Base-by-base conservation (phyloP, 2,797 vertebrate genomes). In the Lacerta agilis region DNA sequence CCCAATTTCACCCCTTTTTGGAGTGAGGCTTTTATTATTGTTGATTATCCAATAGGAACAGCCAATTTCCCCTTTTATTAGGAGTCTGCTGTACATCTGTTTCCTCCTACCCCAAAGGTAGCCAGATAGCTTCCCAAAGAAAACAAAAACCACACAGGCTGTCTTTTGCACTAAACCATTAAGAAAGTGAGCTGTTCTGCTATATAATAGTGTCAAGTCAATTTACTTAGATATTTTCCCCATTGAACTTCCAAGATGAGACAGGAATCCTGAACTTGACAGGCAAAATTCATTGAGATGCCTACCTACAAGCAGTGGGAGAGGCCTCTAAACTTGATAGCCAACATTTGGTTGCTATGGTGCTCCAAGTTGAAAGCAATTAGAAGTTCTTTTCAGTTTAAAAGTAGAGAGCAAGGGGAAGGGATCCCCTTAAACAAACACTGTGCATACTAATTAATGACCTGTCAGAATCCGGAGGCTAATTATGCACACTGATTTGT, bases 361-460 rank as follows among this genome's bases (percentile, higher is more conserved):
- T 80, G 94, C 93, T 92, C 87, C 91, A 91, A 89, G 89, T 91
- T 89, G 90, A 92, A 94, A 89, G 88, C 91, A 81, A 88, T 78
- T 88, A 75, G 4, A 88, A 93, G 25, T 33, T 88, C 86, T 84
- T 94, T 82, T 17, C 33, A 86, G 84, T 29, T 91, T 23, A 72
- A 85, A 94, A 93, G 17, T 89, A 67, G 87, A 94, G 93, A 75
- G 85, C 91, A 95, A 87, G 86, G 91, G 83, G 77, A 55, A 87
- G 64, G 23, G 77, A 85, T 82, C 82, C 72, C 1, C 90, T 92
- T 94, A 91, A 93, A 92, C 87, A 94, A 96, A 93, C 87, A 91
- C 9, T 0, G 0, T 0, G 73, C 91, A 92, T 93, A 78, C 82
- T 89, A 93, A 94, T 91, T 86, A 91, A 90, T 3, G 29, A 92